Base-by-base conservation (phyloP, 2,797 vertebrate genomes). In the Epinephelus coioides region DNA sequence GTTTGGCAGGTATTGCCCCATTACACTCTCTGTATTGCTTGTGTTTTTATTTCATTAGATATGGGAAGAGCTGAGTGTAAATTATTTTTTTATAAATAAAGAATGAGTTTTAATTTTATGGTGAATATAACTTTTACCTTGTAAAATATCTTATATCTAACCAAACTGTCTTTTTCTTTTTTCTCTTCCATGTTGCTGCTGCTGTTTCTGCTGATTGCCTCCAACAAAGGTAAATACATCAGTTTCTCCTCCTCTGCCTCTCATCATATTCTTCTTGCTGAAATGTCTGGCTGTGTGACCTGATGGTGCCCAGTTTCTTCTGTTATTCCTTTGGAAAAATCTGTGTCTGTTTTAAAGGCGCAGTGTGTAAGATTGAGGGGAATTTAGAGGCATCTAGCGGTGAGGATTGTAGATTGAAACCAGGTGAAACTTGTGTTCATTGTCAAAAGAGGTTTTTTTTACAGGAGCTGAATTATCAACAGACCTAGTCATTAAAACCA, bases 121-220 rank as follows among this genome's bases (percentile, higher is more conserved):
- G 61, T 21, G 10, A 9, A 6, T 27, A 5, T 30, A 4, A n/a
- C 18, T 15, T 19, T 46, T 11, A 38, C 25, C 50, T n/a, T 15
- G 5, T 21, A 1, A 53, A 62, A 51, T 18, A 7, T 68, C 4
- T 49, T 38, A 12, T 13, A 25, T 71, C 88, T 93, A 90, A 95
- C 82, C 25, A 38, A 3, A 23, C 6, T 69, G 3, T 83, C 4
- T 73, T 64, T 75, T 64, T 75, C 17, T 72, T 76, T 69, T 80
- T 62, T 84, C 53, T 93, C 77, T 89, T 92, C 76, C 88, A 94
- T 94, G 93, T 87, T 51, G 67, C 65, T 90, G 82, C 76, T 76
- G 59, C 78, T 64, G 70, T n/a, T 78, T 59, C 76, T 61, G 46
- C 49, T 57, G 59, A 50, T 62, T 47, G 71, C 17, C 68, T 63